Evolutionary conservation across 2,888 invertebrate species (phyloP), one percentile per base, ranked within the genome.

Genomic region (Zele albiditarsus): DNA sequence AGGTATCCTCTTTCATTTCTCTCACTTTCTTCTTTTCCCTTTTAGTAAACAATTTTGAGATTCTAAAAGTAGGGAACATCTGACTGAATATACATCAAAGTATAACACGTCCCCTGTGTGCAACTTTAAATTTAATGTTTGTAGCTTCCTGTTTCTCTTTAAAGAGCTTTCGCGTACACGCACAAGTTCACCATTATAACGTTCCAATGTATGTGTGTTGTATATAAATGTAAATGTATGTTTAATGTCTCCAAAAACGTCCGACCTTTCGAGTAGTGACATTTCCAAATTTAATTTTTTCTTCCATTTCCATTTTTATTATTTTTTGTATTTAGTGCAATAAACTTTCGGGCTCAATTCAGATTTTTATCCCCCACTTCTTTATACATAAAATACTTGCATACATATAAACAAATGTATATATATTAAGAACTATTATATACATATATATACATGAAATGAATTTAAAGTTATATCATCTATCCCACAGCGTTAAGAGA

Each of bases 21-120:
- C n/a, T 12, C 38, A 38, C 38, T 38, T 38, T 38, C 38, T 38
- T 12, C 8, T 8, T 53, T 23, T 53, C 20, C 6, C 10, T 53
- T 53, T 53, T 20, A 0, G 8, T 53, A 20, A 53, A 53, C 53
- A 20, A 53, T 53, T 53, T 23, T 20, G 20, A 53, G 53, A 53
- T 53, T 53, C 53, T 53, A 53, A 53, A 53, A 46, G 46, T 46
- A 46, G 46, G 46, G 53, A 53, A 53, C 53, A 53, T 53, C 23
- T 23, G 53, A 53, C 53, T 53, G 53, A 23, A 23, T 53, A 53
- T 53, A 77, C 76, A 69, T 69, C 28, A 31, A 69, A 69, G n/a
- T 69, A 31, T 69, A 69, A 28, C 31, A 28, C 46, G 28, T 57
- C 31, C 23, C 28, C 68, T 49, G 49, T 69, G 28, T 69, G 33